Base-by-base conservation (phyloP, 2,888 invertebrate species). In the Parnassius glacialis region DNA sequence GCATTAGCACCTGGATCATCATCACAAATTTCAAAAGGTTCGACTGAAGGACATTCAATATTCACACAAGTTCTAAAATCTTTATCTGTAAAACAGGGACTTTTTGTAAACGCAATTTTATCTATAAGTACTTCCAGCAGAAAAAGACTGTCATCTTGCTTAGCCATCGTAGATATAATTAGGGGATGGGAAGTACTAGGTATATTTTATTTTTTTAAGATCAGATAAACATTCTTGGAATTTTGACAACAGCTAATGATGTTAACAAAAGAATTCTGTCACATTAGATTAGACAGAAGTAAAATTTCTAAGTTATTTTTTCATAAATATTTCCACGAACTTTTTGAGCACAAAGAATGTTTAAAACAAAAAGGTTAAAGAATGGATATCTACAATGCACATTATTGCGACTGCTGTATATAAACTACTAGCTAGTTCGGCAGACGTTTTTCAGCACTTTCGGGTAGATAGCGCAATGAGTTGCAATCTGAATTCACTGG, bases 111-210 rank as follows among this genome's bases (percentile, higher is more conserved):
- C 55, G 82, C 70, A 13, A 92, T 76, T 70, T 88, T 92, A 67
- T 94, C 94, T 13, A 94, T 91, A 10, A 94, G 83, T 70, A 94
- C 94, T 76, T 95, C 94, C 57, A 94, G 81, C 12, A 95, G 87
- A 76, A 94, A 94, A 52, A 94, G 84, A 64, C 93, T 91, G 71
- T 93, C 93, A 62, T 92, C 92, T 53, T 92, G 87, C 72, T 90
- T 89, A 66, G 80, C 70, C 87, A 87, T 88, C 62, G 64, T 62
- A 25, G 34, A 34, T 34, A 55, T 9, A 48, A 9, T 48, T 48
- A 70, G 81, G 84, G 85, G 85, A 85, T 85, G 85, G 86, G 81
- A 83, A 71, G 75, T 78, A 34, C 34, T 34, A 34, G 5, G 5
- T 74, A 73, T 72, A 67, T 68, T 66, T 62, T 61, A 68, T 68